These are phyloP conservation scores for Urocyon cinereoargenteus DNA, from an alignment of 2,797 vertebrate species.

Conservation along the genomic window DNA sequence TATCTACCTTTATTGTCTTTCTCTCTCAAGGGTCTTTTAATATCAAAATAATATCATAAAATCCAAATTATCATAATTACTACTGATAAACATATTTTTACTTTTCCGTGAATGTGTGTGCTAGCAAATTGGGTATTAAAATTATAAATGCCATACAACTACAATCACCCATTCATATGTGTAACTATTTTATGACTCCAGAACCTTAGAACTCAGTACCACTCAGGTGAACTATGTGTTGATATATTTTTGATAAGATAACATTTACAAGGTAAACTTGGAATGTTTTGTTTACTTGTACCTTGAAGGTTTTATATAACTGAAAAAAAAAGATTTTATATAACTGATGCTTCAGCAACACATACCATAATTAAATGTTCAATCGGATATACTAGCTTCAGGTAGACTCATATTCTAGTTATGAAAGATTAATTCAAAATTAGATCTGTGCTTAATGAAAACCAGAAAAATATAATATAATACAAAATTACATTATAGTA, in stretches of 20 bases:
- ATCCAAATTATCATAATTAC: neutral
- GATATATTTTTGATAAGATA: conserved; percentile 22
- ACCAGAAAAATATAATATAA: conserved; percentile 56
- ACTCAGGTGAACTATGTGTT: neutral
- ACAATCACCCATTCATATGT: neutral
- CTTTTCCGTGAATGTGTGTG: neutral
- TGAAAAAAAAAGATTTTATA: neutral
- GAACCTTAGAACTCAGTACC: neutral
- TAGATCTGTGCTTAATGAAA: conserved; percentile 69
- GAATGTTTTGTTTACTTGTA: neutral
- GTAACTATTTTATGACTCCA: neutral
- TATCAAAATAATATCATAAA: conserved; percentile 6
- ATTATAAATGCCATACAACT: neutral
- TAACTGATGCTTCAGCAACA: conserved; percentile 40
- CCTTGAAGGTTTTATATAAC: conserved; percentile 23
- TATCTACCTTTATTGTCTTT: neutral
- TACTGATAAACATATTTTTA: neutral
- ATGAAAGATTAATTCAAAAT: conserved; percentile 79
- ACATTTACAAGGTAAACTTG: neutral
- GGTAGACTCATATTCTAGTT: conserved; percentile 48
- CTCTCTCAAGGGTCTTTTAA: neutral
- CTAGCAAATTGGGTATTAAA: neutral
- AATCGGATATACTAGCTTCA: conserved; percentile 61
- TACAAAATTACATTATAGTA: conserved; percentile 68
- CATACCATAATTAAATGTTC: conserved; percentile 74